Evolutionary conservation across 1,140 invertebrate genomes (phyloP).

Genomic region (Musca vetustissima): DNA sequence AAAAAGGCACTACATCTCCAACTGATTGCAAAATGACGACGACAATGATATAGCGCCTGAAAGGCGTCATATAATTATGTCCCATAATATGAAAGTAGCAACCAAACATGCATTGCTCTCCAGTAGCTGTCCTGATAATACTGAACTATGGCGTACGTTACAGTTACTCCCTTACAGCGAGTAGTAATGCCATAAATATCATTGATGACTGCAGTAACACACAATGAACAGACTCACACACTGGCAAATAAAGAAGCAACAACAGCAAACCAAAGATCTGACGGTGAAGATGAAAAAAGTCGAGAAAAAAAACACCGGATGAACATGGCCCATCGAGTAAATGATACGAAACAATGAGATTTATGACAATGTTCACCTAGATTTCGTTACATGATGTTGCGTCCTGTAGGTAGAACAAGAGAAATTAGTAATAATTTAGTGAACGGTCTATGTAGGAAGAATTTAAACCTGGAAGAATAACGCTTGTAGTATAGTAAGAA

Average conservation of each 20-base stretch:
- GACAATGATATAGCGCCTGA: slow-evolving; percentile 9
- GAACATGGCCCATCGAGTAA: background rate
- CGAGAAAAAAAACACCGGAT: background rate
- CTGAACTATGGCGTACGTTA: background rate
- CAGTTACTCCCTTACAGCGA: background rate
- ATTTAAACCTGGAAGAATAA: no score
- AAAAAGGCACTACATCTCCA: slow-evolving; percentile 13
- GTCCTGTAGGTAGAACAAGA: no score
- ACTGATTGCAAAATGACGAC: slow-evolving; percentile 6
- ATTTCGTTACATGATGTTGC: background rate
- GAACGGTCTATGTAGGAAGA: no score
- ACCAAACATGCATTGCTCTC: background rate
- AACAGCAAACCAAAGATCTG: background rate
- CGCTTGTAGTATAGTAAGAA: no score
- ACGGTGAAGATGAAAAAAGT: background rate
- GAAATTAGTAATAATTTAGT: no score
- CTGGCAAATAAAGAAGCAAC: background rate
- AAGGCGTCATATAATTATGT: slow-evolving; percentile 21
- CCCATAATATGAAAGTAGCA: background rate
- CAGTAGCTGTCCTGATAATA: background rate
- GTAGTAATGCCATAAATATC: slow-evolving; percentile 21
- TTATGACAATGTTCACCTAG: slow-evolving; percentile 19
- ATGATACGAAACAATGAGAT: slow-evolving; percentile 16
- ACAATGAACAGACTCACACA: no score
- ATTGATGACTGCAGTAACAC: slow-evolving; percentile 18